Conservation (phyloP, 2,888 invertebrate genomes). For the Myopa testacea region DNA sequence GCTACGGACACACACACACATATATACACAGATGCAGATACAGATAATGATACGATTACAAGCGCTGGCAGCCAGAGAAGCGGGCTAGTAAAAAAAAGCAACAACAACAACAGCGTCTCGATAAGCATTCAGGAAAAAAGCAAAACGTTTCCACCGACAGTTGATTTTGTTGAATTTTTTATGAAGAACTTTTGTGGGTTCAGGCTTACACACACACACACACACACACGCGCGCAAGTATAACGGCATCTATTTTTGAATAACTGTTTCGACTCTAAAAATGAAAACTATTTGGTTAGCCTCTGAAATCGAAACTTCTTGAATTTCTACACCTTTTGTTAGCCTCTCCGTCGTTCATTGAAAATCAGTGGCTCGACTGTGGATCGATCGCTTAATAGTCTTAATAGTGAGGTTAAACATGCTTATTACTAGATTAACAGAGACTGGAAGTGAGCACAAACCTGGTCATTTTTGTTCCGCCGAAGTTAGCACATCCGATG, state of each 20-base stretch:
- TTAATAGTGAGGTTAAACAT: not conserved
- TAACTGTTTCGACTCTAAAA: too few species aligned
- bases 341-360: too few species aligned
- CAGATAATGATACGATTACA: slow-evolving; percentile 6
- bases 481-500: slow-evolving; percentile 12
- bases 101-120: not conserved
- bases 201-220: too few species aligned
- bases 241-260: too few species aligned
- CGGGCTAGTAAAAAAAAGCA: not conserved
- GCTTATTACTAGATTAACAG: too few species aligned
- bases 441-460: not conserved
- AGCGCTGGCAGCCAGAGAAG: not conserved
- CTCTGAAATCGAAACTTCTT: too few species aligned
- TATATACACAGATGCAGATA: not conserved
- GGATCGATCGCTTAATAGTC: not conserved
- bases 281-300: too few species aligned
- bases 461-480: slow-evolving; percentile 34
- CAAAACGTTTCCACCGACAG: too few species aligned
- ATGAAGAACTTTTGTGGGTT: not conserved
- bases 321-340: too few species aligned
- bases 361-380: too few species aligned
- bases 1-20: slow-evolving; percentile 22
- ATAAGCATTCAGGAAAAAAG: not conserved
- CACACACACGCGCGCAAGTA: too few species aligned
- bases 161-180: not conserved